Percentiles rank a stretch among this genome's conserved stretches.
Conservation (phyloP, 2,797 vertebrate genomes). For the Fistularia tabacaria region DNA sequence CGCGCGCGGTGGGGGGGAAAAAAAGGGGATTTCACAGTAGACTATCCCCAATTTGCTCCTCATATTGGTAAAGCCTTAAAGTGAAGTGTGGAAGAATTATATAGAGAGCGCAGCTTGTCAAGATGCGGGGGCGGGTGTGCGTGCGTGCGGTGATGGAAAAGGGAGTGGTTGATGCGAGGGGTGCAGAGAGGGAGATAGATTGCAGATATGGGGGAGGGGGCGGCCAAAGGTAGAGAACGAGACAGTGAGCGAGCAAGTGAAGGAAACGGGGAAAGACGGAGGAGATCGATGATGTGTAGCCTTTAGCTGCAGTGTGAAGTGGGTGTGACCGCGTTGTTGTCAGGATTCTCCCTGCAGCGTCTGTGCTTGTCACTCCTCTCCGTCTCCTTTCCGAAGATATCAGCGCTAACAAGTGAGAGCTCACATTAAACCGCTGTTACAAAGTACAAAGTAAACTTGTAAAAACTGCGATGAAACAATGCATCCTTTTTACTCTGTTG, state of each 20-base stretch:
- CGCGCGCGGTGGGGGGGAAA: no score
- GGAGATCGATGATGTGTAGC: constrained; percentile 47
- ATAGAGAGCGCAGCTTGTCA: neutral
- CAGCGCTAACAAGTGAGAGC: no score
- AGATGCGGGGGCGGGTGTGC: constrained; percentile 2
- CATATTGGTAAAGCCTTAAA: constrained; percentile 4
- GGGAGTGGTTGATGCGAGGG: constrained; percentile 60
- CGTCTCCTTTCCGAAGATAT: no score
- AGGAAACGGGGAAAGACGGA: constrained; percentile 29
- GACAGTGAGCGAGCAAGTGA: constrained; percentile 30
- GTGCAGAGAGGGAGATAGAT: constrained; percentile 48
- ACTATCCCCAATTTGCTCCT: constrained; percentile 2
- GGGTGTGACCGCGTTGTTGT: constrained; percentile 39
- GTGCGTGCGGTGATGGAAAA: constrained; percentile 24
- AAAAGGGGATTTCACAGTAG: constrained; percentile 6
- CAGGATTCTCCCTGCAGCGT: constrained; percentile 1
- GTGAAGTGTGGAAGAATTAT: neutral
- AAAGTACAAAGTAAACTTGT: no score
- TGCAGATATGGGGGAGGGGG: constrained; percentile 55
- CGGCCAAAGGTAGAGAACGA: constrained; percentile 35
- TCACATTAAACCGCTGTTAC: no score
- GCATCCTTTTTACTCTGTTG: no score
- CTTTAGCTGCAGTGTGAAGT: constrained; percentile 50
- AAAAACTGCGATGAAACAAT: no score
- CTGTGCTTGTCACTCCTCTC: no score